These are phyloP conservation scores for Sarcophaga peregrina DNA, from an alignment of 1,140 invertebrate species.

Conservation along the genomic window DNA sequence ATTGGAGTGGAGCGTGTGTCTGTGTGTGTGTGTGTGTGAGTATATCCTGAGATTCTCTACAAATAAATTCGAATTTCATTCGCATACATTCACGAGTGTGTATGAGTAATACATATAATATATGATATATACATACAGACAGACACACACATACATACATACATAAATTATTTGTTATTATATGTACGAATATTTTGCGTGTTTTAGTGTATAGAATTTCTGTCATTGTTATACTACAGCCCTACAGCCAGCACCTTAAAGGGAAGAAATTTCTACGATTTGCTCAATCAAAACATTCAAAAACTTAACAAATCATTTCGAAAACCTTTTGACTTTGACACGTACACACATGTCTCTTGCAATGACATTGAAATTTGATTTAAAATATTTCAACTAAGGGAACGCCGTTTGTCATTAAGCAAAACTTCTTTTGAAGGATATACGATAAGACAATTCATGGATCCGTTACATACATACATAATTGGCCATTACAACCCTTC, in stretches of 20 bases:
- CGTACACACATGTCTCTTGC: too few species aligned
- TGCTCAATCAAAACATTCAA: background rate
- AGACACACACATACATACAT: background rate
- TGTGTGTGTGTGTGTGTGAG: background rate
- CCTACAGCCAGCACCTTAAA: background rate
- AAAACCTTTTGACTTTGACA: background rate
- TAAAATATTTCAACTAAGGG: too few species aligned
- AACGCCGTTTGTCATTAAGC: too few species aligned
- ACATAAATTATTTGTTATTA: constrained; percentile 15
- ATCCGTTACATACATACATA: too few species aligned
- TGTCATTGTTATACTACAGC: too few species aligned
- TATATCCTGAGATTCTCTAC: background rate
- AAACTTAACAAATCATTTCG: background rate
- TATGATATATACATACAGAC: too few species aligned
- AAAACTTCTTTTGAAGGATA: too few species aligned
- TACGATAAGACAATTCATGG: too few species aligned
- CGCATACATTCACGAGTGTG: background rate
- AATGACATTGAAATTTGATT: too few species aligned
- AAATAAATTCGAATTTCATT: background rate
- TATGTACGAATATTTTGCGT: background rate
- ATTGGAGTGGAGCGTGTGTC: background rate
- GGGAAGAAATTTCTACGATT: background rate
- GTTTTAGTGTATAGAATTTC: background rate
- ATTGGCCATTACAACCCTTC: too few species aligned
- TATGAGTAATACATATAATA: background rate